These are phyloP conservation scores for Rhinophrynus dorsalis DNA, from an alignment of 2,797 vertebrate genomes.

Conservation along the genomic window DNA sequence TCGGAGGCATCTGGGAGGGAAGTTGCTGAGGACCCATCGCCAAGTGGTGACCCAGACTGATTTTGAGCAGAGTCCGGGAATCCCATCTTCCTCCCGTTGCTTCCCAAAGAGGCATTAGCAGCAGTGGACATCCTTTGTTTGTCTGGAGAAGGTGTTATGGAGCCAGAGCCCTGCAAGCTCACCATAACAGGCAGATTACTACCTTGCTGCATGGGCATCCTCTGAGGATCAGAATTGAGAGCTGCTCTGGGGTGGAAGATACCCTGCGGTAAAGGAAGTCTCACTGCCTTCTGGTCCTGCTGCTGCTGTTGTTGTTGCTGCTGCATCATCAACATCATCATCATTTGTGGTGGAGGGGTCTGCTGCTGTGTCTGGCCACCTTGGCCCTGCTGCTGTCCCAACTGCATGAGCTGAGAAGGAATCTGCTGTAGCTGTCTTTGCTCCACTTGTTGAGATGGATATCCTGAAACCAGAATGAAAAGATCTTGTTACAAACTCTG, in stretches of 20 bases:
- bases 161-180: slow-evolving; percentile 86
- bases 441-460: slow-evolving; percentile 85
- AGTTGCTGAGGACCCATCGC: slow-evolving; percentile 75
- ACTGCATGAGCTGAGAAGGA: slow-evolving; percentile 88
- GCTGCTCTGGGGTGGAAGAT: slow-evolving; percentile 82
- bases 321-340: slow-evolving; percentile 52
- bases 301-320: slow-evolving; percentile 85
- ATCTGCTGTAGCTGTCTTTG: slow-evolving; percentile 93
- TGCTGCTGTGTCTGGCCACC: slow-evolving; percentile 61
- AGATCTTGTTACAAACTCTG: slow-evolving; percentile 23
- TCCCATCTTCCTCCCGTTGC: slow-evolving; percentile 82
- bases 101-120: slow-evolving; percentile 81
- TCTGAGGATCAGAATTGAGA: slow-evolving; percentile 83
- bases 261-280: slow-evolving; percentile 84
- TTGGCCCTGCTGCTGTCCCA: slow-evolving; percentile 72
- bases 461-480: slow-evolving; percentile 71
- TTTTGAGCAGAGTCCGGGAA: slow-evolving; percentile 85
- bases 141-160: slow-evolving; percentile 89
- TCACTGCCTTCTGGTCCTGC: slow-evolving; percentile 88
- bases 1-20: slow-evolving; percentile 78
- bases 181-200: slow-evolving; percentile 91
- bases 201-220: slow-evolving; percentile 85
- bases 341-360: slow-evolving; percentile 59
- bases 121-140: slow-evolving; percentile 87
- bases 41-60: slow-evolving; percentile 76